These are phyloP conservation scores for Amphiprion clarkii DNA, from an alignment of 2,797 vertebrate species.

Conservation along the genomic window DNA sequence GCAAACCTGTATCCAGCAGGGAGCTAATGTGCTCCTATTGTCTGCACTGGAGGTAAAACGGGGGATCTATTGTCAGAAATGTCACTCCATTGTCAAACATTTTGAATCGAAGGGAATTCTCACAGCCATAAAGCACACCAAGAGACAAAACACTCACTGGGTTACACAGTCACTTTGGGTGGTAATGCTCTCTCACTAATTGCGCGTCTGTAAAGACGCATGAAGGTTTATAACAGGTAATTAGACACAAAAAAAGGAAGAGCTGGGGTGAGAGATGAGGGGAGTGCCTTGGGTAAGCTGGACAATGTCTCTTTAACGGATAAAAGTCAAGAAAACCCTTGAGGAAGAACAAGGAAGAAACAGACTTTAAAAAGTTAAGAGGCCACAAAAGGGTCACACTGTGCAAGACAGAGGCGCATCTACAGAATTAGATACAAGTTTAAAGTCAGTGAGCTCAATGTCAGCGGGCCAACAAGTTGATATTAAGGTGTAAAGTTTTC, in stretches of 20 bases:
- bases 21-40: constrained; percentile 67
- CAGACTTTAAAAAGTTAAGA: constrained; percentile 29
- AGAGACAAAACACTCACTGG: constrained; percentile 51
- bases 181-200: constrained; percentile 52
- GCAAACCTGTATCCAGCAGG: constrained; percentile 61
- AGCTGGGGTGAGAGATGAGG: constrained; percentile 24
- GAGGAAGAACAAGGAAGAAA: constrained; percentile 6
- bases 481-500: neutral
- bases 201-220: constrained; percentile 50
- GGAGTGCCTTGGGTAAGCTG: constrained; percentile 30
- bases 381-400: constrained; percentile 31
- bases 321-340: constrained; percentile 53
- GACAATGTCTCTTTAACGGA: constrained; percentile 55
- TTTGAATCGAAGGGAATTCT: constrained; percentile 55
- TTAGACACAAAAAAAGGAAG: constrained; percentile 24
- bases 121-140: constrained; percentile 50
- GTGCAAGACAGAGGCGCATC: neutral
- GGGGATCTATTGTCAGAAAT: constrained; percentile 67
- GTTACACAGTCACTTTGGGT: constrained; percentile 47
- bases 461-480: neutral
- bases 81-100: constrained; percentile 62
- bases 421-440: too few species aligned
- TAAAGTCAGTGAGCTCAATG: neutral
- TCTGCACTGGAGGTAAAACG: constrained; percentile 50
- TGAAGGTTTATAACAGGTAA: constrained; percentile 44